A percentile compares a stretch with the other conserved stretches of the same genome.
Evolutionary conservation across 2,888 invertebrate genomes (phyloP).

Genomic region (Autographa gamma): DNA sequence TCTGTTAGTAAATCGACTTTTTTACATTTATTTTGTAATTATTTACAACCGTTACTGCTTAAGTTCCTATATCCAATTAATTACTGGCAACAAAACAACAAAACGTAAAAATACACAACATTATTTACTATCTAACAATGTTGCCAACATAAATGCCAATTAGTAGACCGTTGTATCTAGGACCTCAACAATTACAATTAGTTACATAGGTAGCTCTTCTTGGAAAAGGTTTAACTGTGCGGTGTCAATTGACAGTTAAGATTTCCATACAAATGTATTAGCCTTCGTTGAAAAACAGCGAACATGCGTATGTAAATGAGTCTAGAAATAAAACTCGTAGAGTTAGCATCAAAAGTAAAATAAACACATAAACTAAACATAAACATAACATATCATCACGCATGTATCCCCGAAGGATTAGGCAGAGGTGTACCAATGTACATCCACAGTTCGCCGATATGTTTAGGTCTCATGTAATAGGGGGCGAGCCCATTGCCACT

Average conservation of each 20-base stretch:
- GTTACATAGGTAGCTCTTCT: background rate
- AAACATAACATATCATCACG: too few species aligned
- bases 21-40: too few species aligned
- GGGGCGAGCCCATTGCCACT: too few species aligned
- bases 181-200: background rate
- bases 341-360: background rate
- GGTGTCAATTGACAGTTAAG: background rate
- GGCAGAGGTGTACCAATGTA: too few species aligned
- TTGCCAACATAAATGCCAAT: constrained; percentile 8
- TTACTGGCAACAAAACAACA: too few species aligned
- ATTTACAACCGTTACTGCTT: too few species aligned
- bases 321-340: constrained; percentile 15
- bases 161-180: background rate
- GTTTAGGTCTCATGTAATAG: too few species aligned
- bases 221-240: constrained; percentile 1
- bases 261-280: constrained; percentile 31
- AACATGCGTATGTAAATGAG: constrained; percentile 46
- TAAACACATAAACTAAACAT: too few species aligned
- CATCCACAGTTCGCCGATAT: too few species aligned
- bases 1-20: too few species aligned
- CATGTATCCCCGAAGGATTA: too few species aligned
- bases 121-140: constrained; percentile 13
- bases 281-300: constrained; percentile 10
- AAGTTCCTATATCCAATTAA: too few species aligned
- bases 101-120: background rate